Evolutionary conservation across 2,113 vertebrate species (phyloP).

Genomic region (Phylloscopus trochilus): DNA sequence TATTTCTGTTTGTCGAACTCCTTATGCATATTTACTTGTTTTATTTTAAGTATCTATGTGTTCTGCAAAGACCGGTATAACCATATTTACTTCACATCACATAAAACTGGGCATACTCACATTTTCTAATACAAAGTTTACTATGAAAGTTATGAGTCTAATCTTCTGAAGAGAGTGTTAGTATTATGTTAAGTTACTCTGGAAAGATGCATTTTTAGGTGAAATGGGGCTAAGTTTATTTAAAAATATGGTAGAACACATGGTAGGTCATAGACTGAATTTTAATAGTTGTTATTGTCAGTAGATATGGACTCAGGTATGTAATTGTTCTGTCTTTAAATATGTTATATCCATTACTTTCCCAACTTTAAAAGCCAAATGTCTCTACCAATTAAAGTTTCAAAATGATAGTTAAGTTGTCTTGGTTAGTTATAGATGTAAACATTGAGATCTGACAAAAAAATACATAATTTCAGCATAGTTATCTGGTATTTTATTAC

Average conservation of each 20-base stretch:
- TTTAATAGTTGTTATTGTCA: not conserved
- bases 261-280: not conserved
- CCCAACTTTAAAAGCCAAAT: not conserved
- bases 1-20: not conserved
- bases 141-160: not conserved
- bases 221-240: not conserved
- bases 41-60: not conserved
- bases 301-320: not conserved
- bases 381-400: not conserved
- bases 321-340: not conserved
- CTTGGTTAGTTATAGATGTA: not conserved
- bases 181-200: not conserved
- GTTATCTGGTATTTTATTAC: not conserved
- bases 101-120: not conserved
- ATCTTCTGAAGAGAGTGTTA: not conserved
- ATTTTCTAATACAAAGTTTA: not conserved
- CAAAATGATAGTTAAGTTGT: not conserved
- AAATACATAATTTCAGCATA: not conserved
- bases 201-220: not conserved
- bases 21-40: not conserved
- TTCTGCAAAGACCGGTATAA: not conserved
- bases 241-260: not conserved
- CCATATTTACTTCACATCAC: not conserved
- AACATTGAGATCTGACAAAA: not conserved
- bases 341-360: not conserved